Percentiles rank a stretch among this genome's conserved stretches.
phyloP scores from a whole-genome alignment of 2,797 vertebrate genomes.

The Poeciliopsis gracilis region DNA sequence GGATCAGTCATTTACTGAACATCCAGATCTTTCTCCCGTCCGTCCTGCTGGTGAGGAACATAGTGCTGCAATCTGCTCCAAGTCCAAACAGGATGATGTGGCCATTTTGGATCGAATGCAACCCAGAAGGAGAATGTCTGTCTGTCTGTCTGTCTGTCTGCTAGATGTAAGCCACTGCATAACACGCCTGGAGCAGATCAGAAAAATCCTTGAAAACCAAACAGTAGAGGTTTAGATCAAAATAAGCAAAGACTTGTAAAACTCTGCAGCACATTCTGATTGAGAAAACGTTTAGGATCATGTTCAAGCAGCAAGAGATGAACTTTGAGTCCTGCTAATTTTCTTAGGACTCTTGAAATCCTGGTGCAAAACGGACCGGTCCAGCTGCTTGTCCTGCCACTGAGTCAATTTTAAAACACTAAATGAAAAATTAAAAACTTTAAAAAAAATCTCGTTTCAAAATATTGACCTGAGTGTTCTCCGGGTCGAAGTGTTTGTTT shows the following conservation, averaged over 20 bases:
- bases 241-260: background rate
- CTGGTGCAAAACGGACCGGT: background rate
- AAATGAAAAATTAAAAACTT: background rate
- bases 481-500: constrained; percentile 9
- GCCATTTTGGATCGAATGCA: background rate
- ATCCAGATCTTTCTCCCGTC: background rate
- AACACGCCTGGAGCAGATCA: background rate
- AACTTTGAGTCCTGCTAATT: background rate
- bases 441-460: background rate
- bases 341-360: background rate
- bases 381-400: background rate
- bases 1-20: background rate
- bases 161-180: background rate
- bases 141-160: constrained; percentile 31
- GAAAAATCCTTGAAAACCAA: background rate
- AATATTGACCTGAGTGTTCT: background rate
- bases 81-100: background rate
- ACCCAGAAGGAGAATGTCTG: background rate
- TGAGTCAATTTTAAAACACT: background rate
- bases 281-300: background rate
- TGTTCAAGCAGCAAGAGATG: background rate
- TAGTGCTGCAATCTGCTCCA: background rate
- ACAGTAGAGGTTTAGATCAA: background rate
- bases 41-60: background rate
- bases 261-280: background rate